A percentile compares a stretch with the other conserved stretches of the same genome.
Evolutionary conservation across 1,140 invertebrate species (phyloP).

Genomic region (Anthonomus grandis): DNA sequence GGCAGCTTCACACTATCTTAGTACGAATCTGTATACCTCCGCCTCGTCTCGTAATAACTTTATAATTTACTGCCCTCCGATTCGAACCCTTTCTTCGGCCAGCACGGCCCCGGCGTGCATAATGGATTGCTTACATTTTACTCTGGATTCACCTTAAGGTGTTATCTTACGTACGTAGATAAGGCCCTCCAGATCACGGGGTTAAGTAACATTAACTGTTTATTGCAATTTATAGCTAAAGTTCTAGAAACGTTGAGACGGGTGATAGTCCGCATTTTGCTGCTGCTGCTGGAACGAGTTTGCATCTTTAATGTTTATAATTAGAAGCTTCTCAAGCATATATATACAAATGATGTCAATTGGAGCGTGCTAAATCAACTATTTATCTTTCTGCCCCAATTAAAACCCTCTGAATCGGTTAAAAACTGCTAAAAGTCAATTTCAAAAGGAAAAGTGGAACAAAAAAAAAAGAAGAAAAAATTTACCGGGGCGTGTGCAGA

Average conservation of each 20-base stretch:
- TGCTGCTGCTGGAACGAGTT: too few relatives aligned
- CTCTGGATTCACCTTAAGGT: conserved; percentile 42
- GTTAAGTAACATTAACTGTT: conserved; percentile 50
- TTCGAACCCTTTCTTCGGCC: conserved; percentile 36
- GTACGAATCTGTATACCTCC: conserved; percentile 46
- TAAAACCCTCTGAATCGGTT: too few relatives aligned
- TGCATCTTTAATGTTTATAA: too few relatives aligned
- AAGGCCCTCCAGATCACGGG: conserved; percentile 43
- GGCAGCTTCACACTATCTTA: conserved; percentile 50
- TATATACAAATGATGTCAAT: too few relatives aligned
- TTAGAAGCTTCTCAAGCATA: too few relatives aligned
- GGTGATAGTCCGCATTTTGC: conserved; percentile 15
- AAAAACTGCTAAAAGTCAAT: conserved; percentile 1
- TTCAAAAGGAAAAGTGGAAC: neutral
- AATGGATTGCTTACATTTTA: conserved; percentile 48
- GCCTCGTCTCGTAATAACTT: conserved; percentile 49
- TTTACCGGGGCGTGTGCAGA: conserved; percentile 8
- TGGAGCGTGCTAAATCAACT: too few relatives aligned
- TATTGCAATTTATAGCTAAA: conserved; percentile 42
- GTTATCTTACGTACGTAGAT: conserved; percentile 46
- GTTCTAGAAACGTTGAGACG: conserved; percentile 22
- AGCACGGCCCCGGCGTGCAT: conserved; percentile 36
- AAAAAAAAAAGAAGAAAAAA: conserved; percentile 3
- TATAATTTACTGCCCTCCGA: conserved; percentile 50
- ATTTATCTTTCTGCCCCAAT: too few relatives aligned